Conservation (phyloP, 2,888 invertebrate genomes). For the Eubasilissa splendida region DNA sequence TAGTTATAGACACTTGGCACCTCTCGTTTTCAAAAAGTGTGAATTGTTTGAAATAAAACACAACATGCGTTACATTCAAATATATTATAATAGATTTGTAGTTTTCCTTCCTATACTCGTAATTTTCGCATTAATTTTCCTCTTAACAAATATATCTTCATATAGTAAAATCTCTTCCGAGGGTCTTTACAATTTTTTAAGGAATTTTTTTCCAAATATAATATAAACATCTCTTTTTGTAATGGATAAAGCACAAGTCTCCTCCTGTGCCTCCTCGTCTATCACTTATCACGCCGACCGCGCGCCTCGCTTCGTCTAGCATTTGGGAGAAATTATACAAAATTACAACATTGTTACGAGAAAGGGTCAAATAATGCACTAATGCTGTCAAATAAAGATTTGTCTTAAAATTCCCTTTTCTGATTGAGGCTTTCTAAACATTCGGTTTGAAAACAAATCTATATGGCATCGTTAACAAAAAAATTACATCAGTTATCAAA, state of each 20-base stretch:
- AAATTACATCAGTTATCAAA: too few relatives aligned
- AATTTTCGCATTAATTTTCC: conserved; percentile 50
- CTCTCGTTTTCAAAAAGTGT: background rate
- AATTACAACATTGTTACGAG: too few relatives aligned
- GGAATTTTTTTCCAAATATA: conserved; percentile 41
- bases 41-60: conserved; percentile 38
- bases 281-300: too few relatives aligned
- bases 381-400: too few relatives aligned
- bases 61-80: conserved; percentile 56
- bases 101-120: conserved; percentile 48
- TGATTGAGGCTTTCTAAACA: too few relatives aligned
- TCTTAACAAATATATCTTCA: conserved; percentile 59
- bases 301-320: too few relatives aligned
- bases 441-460: too few relatives aligned
- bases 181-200: conserved; percentile 27
- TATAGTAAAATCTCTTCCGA: conserved; percentile 51
- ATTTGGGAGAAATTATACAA: too few relatives aligned
- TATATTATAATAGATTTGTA: conserved; percentile 58
- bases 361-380: too few relatives aligned
- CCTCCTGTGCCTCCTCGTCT: background rate
- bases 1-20: background rate
- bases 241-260: conserved; percentile 37
- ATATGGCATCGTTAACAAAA: too few relatives aligned
- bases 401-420: too few relatives aligned
- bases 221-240: conserved; percentile 32